Evolutionary conservation across 2,888 invertebrate genomes (phyloP).

Genomic region (Conchocele bisecta): DNA sequence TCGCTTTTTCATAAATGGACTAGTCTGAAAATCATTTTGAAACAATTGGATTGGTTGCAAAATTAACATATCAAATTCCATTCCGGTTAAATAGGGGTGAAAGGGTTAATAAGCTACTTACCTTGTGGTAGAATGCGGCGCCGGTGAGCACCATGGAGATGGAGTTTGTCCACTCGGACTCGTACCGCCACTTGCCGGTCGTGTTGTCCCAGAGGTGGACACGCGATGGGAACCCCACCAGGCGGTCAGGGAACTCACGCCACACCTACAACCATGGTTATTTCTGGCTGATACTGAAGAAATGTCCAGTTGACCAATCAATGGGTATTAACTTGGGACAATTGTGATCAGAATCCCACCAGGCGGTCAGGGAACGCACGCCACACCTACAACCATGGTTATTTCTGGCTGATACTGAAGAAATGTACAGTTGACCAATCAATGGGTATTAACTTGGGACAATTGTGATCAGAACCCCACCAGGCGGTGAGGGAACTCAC

Average conservation of each 20-base stretch:
- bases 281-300: no score
- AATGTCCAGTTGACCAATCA: no score
- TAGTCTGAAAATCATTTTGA: no score
- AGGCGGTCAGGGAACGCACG: conserved; percentile 97
- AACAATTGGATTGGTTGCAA: no score
- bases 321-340: no score
- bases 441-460: no score
- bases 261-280: conserved; percentile 88
- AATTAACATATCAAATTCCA: no score
- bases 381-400: conserved; percentile 89
- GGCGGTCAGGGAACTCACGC: conserved; percentile 97
- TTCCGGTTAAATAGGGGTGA: no score
- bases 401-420: no score
- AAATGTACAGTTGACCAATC: no score
- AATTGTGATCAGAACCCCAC: conserved; percentile 98
- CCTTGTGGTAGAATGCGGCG: conserved; percentile 97
- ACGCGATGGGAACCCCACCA: conserved; percentile 97
- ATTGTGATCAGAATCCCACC: conserved; percentile 97
- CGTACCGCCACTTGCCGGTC: conserved; percentile 94
- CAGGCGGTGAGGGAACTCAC: conserved; percentile 97
- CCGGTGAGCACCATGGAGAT: conserved; percentile 97
- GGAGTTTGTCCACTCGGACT: conserved; percentile 98
- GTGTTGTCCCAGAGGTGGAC: conserved; percentile 96
- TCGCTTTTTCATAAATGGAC: no score
- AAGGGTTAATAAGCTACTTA: no score